Evolutionary conservation across 2,797 vertebrate species (phyloP).

Genomic region (Masticophis lateralis): DNA sequence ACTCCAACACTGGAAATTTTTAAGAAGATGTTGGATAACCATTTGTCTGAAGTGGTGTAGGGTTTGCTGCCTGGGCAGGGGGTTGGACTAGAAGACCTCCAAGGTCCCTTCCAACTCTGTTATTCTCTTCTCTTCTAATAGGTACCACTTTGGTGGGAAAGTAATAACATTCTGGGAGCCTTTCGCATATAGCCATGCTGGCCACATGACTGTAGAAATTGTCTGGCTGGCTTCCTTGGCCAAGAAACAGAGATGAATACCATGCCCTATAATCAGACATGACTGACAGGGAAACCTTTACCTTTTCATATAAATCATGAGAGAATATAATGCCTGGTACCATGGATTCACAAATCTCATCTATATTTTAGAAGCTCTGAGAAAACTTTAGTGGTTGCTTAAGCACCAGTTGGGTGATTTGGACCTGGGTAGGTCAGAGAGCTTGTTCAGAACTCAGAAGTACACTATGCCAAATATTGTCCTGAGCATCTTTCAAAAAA

Average conservation of each 20-base stretch:
- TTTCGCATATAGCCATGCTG: not conserved
- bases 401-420: conserved; percentile 1
- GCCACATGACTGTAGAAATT: not conserved
- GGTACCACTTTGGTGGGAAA: not conserved
- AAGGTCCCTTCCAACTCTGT: no score
- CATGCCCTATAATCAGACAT: not conserved
- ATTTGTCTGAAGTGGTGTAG: no score
- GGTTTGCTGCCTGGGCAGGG: no score
- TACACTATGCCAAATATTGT: not conserved
- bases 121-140: no score
- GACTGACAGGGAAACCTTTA: not conserved
- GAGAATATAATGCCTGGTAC: not conserved
- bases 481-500: not conserved
- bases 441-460: not conserved
- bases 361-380: not conserved
- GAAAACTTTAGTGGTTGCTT: not conserved
- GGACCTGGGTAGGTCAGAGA: not conserved
- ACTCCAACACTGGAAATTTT: no score
- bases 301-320: not conserved
- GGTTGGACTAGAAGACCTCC: no score
- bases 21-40: no score
- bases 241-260: not conserved
- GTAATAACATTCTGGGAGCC: not conserved
- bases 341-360: not conserved
- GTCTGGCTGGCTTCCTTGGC: not conserved